phyloP scores from a whole-genome alignment of 2,797 vertebrate genomes.

The Gymnoscopelus microlampas region DNA sequence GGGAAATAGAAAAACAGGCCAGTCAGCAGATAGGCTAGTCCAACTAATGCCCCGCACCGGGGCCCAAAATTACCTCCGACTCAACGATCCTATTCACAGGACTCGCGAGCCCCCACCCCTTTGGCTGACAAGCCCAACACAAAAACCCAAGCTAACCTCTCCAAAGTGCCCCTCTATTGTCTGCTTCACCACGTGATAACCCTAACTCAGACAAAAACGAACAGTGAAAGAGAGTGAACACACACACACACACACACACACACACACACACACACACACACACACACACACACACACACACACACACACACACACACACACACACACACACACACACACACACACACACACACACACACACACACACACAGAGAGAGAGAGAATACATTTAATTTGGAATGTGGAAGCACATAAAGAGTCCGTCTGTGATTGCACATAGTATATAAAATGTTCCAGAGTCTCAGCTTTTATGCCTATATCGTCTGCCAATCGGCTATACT shows the following conservation, averaged over 20 bases:
- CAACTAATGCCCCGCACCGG: slow-evolving; percentile 87
- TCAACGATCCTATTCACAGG: slow-evolving; percentile 91
- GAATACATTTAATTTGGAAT: slow-evolving; percentile 59
- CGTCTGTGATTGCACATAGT: slow-evolving; percentile 35
- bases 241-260: slow-evolving; percentile 40
- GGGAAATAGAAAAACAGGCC: slow-evolving; percentile 75
- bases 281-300: slow-evolving; percentile 46
- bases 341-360: slow-evolving; percentile 40
- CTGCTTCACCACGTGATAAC: slow-evolving; percentile 72
- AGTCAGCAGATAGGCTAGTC: slow-evolving; percentile 89
- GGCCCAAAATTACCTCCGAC: slow-evolving; percentile 91
- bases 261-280: slow-evolving; percentile 38
- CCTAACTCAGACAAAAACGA: slow-evolving; percentile 71
- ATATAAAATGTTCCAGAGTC: slow-evolving; percentile 56
- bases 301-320: slow-evolving; percentile 35
- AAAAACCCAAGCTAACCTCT: slow-evolving; percentile 84
- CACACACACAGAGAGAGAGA: slow-evolving; percentile 24
- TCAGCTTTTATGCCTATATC: slow-evolving; percentile 36
- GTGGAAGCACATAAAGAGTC: slow-evolving; percentile 18
- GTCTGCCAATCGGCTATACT: slow-evolving; percentile 49
- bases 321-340: slow-evolving; percentile 42
- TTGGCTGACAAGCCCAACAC: slow-evolving; percentile 78
- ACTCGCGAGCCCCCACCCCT: slow-evolving; percentile 73
- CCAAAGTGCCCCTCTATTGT: slow-evolving; percentile 83
- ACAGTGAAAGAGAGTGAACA: slow-evolving; percentile 59